phyloP scores from a whole-genome alignment of 2,797 vertebrate species.

The Chrysocyon brachyurus region DNA sequence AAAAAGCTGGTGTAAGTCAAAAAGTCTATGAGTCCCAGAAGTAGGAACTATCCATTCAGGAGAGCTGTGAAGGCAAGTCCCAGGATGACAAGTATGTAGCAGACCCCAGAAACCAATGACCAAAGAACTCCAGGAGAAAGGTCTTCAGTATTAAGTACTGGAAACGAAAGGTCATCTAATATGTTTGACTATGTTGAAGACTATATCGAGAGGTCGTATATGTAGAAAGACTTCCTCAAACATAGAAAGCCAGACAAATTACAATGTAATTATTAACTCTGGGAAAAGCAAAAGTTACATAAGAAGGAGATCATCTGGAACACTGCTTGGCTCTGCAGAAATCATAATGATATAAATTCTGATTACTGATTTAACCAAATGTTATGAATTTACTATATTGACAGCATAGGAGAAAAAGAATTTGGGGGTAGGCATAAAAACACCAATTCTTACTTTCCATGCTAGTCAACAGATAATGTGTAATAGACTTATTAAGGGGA shows the following conservation, averaged over 20 bases:
- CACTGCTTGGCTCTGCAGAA: not conserved
- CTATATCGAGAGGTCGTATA: not conserved
- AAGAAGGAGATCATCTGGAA: not conserved
- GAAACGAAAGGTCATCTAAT: not conserved
- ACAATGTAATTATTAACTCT: not conserved
- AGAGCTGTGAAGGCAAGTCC: not conserved
- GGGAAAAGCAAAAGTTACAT: not conserved
- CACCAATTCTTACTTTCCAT: not conserved
- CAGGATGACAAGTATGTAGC: not conserved
- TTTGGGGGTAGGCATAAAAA: not conserved
- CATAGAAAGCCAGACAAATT: not conserved
- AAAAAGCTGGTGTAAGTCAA: not conserved
- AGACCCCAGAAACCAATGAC: not conserved
- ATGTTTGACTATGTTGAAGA: not conserved
- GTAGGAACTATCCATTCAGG: not conserved
- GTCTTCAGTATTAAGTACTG: not conserved
- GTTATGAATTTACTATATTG: not conserved
- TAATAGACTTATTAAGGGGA: not conserved
- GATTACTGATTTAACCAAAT: not conserved
- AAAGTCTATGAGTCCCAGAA: not conserved
- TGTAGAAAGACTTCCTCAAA: not conserved
- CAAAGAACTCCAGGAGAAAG: not conserved
- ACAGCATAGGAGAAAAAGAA: not conserved
- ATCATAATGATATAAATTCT: not conserved
- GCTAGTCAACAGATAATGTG: not conserved